Percentiles rank a stretch among this genome's conserved stretches.
phyloP scores from a whole-genome alignment of 2,888 invertebrate genomes.

The Diarsia brunnea region DNA sequence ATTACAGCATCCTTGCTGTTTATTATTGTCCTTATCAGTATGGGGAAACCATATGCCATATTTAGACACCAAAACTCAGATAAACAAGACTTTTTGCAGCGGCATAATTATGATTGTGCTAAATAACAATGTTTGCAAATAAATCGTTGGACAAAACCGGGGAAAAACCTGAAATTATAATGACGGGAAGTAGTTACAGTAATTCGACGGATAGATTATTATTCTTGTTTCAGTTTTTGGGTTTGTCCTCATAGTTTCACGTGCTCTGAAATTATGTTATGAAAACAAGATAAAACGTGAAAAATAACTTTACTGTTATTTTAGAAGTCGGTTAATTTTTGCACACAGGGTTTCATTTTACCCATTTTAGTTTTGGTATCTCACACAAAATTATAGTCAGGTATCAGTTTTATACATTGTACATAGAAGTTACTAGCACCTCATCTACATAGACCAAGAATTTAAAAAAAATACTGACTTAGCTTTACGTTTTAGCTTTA shows the following conservation, averaged over 20 bases:
- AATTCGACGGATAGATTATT: neutral
- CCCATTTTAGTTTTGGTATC: too few relatives aligned
- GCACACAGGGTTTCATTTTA: too few relatives aligned
- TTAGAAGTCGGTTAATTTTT: too few relatives aligned
- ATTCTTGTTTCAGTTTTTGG: neutral
- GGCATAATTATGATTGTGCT: neutral
- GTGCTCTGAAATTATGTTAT: neutral
- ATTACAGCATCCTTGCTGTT: slow-evolving; percentile 36
- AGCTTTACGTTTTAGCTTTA: too few relatives aligned
- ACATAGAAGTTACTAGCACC: too few relatives aligned
- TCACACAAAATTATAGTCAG: too few relatives aligned
- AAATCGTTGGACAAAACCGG: neutral
- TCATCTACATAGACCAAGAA: too few relatives aligned
- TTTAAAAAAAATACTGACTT: too few relatives aligned
- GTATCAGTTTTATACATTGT: too few relatives aligned
- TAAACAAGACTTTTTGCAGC: neutral
- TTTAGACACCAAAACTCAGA: neutral
- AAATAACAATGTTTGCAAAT: neutral
- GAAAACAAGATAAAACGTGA: neutral
- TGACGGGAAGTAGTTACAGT: neutral
- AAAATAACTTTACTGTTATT: too few relatives aligned
- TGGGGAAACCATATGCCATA: slow-evolving; percentile 25
- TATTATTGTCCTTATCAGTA: slow-evolving; percentile 29
- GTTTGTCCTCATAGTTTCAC: neutral
- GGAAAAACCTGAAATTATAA: slow-evolving; percentile 1